Evolutionary conservation across 2,888 invertebrate species (phyloP).

Genomic region (Pristionchus mayeri): DNA sequence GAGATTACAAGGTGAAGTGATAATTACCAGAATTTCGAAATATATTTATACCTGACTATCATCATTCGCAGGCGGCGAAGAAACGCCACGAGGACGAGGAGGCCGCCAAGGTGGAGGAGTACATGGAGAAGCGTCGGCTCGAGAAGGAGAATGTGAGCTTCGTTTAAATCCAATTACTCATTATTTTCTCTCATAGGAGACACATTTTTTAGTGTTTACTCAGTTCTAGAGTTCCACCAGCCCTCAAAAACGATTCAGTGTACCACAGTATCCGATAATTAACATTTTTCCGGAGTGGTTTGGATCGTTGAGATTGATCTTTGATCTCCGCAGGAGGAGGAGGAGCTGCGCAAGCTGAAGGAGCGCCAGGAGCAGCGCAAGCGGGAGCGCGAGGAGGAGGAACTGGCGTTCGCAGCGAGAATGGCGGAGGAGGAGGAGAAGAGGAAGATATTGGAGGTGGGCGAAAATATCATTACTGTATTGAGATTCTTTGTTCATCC

Average conservation of each 20-base stretch:
- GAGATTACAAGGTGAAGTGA: too few species aligned
- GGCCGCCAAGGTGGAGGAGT: slow-evolving; percentile 84
- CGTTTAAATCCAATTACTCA: too few species aligned
- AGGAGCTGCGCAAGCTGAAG: slow-evolving; percentile 49
- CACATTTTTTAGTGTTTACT: too few species aligned
- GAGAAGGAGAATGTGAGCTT: slow-evolving; percentile 63
- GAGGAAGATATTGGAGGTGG: slow-evolving; percentile 43
- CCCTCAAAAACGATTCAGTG: too few species aligned
- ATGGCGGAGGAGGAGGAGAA: slow-evolving; percentile 46
- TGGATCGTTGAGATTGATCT: neutral
- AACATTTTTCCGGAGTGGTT: neutral
- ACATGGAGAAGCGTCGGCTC: slow-evolving; percentile 72
- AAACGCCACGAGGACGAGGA: slow-evolving; percentile 76
- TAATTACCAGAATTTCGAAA: too few species aligned
- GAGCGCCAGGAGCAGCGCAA: slow-evolving; percentile 46
- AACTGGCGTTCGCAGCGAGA: neutral
- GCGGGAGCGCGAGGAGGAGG: slow-evolving; percentile 49
- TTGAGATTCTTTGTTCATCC: too few species aligned
- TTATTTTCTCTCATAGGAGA: too few species aligned
- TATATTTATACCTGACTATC: too few species aligned
- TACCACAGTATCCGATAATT: neutral
- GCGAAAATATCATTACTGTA: too few species aligned
- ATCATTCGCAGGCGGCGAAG: slow-evolving; percentile 66
- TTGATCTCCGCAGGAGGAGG: slow-evolving; percentile 23
- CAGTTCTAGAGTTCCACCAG: too few species aligned